phyloP scores from a whole-genome alignment of 2,888 invertebrate genomes.

The Siphlonurus alternatus region DNA sequence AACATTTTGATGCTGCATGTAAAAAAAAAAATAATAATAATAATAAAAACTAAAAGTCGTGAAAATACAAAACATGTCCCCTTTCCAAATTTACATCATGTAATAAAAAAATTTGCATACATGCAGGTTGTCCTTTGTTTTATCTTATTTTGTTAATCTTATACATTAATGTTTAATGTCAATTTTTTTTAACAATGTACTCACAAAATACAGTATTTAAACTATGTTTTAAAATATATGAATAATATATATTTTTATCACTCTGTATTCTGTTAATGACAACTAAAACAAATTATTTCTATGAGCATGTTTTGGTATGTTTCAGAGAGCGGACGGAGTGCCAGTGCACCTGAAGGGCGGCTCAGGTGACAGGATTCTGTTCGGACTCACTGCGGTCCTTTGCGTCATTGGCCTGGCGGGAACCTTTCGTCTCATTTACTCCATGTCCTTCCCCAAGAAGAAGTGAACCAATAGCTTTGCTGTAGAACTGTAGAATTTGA shows the following conservation, averaged over 20 bases:
- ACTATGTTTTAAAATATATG: not conserved
- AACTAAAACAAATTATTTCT: not conserved
- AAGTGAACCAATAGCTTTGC: not conserved
- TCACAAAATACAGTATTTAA: no score
- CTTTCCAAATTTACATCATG: no score
- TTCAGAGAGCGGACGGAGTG: constrained; percentile 15
- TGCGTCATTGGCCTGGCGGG: constrained; percentile 12
- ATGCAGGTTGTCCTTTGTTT: no score
- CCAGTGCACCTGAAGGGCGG: constrained; percentile 18
- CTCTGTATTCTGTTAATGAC: not conserved
- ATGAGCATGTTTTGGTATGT: no score
- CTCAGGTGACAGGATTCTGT: constrained; percentile 14
- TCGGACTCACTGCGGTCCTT: constrained; percentile 13
- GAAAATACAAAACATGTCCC: no score
- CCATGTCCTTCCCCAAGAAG: constrained; percentile 13
- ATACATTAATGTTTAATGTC: no score
- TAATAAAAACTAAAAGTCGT: no score
- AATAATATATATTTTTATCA: not conserved
- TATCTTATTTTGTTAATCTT: no score
- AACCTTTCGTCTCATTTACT: constrained; percentile 8
- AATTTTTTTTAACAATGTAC: no score
- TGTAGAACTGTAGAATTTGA: not conserved
- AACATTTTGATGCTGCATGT: no score
- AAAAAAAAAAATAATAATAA: no score
- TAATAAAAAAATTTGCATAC: no score